Conservation (phyloP, 2,113 vertebrate genomes). For the Fulmarus glacialis region DNA sequence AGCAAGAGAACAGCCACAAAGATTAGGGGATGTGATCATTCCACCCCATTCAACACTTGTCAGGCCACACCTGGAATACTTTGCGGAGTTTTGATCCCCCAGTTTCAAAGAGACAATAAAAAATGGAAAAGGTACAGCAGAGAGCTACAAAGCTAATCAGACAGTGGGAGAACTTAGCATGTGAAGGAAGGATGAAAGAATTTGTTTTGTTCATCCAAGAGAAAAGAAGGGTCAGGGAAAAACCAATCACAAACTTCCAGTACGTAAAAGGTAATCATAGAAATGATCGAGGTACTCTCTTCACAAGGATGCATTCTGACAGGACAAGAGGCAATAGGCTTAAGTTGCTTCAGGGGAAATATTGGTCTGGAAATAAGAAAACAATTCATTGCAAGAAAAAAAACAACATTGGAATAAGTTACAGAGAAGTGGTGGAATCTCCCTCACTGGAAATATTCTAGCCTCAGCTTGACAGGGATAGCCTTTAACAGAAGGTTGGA, state of each 20-base stretch:
- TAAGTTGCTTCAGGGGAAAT: background rate
- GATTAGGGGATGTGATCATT: background rate
- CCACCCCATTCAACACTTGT: background rate
- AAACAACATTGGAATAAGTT: background rate
- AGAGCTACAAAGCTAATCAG: background rate
- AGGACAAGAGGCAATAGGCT: background rate
- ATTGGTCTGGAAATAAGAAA: background rate
- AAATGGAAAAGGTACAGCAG: background rate
- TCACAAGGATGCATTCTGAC: background rate
- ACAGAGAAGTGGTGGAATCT: background rate
- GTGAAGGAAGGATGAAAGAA: background rate
- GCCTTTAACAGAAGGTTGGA: slow-evolving; percentile 46
- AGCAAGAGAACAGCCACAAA: background rate
- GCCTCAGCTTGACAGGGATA: slow-evolving; percentile 5
- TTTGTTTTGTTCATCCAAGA: background rate
- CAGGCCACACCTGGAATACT: background rate
- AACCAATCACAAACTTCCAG: background rate
- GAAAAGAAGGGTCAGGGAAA: background rate
- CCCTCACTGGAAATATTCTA: background rate
- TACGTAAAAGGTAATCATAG: background rate
- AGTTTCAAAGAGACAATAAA: background rate
- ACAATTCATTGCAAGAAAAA: background rate
- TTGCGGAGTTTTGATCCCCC: background rate
- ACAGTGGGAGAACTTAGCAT: rapidly evolving
- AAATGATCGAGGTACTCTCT: background rate